phyloP scores from a whole-genome alignment of 1,140 invertebrate genomes.

The Drosophila leontia region DNA sequence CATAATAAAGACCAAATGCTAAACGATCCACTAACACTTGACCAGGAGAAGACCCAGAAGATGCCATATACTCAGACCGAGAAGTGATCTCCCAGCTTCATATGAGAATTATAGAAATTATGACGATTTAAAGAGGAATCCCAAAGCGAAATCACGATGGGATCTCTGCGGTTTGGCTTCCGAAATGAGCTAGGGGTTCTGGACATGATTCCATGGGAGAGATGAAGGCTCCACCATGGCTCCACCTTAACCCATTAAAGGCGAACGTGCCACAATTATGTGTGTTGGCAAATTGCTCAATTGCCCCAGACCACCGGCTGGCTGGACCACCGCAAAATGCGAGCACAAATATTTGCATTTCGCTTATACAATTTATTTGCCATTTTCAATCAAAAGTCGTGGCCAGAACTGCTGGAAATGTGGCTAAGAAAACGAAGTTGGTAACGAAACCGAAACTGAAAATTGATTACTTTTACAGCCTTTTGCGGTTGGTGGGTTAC shows the following conservation, averaged over 20 bases:
- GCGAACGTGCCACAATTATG: constrained; percentile 81
- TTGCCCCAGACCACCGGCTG: constrained; percentile 35
- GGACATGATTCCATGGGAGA: constrained; percentile 2
- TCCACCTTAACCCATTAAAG: constrained; percentile 75
- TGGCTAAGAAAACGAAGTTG: constrained; percentile 15
- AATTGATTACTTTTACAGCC: constrained; percentile 67
- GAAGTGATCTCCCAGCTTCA: not conserved
- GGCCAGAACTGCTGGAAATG: constrained; percentile 57
- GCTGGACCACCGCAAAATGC: constrained; percentile 52
- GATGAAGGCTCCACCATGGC: constrained; percentile 1
- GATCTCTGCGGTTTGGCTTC: constrained; percentile 46
- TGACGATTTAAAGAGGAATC: constrained; percentile 32
- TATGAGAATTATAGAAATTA: constrained; percentile 12
- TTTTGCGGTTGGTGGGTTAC: constrained; percentile 53
- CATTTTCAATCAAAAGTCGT: constrained; percentile 82
- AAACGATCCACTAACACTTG: constrained; percentile 44
- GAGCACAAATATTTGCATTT: constrained; percentile 72
- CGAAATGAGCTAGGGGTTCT: constrained; percentile 34
- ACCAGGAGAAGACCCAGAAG: not conserved
- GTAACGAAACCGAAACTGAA: constrained; percentile 64
- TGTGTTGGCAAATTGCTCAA: constrained; percentile 78
- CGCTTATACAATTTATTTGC: constrained; percentile 83
- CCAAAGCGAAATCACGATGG: constrained; percentile 20
- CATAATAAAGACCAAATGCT: constrained; percentile 47
- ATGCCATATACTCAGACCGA: too few relatives aligned